These are phyloP conservation scores for Lethrus apterus DNA, from an alignment of 1,140 invertebrate species.

Conservation along the genomic window DNA sequence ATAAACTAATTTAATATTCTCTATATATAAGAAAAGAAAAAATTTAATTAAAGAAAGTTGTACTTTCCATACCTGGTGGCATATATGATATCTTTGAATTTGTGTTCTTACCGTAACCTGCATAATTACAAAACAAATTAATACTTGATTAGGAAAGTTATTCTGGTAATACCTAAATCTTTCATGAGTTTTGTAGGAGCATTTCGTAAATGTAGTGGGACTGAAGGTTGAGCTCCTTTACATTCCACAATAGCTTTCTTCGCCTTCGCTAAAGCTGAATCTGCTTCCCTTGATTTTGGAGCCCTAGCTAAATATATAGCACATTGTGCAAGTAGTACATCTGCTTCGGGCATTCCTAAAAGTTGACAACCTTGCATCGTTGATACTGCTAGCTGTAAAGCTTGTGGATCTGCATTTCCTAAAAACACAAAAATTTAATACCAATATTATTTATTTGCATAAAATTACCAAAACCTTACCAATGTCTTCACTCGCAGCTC, in stretches of 20 bases:
- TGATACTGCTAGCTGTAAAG: constrained; percentile 56
- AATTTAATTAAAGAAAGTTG: constrained; percentile 51
- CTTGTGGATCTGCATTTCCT: constrained; percentile 51
- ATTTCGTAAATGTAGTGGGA: constrained; percentile 71
- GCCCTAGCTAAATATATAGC: constrained; percentile 68
- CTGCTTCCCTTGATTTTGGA: constrained; percentile 65
- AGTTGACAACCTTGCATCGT: constrained; percentile 73
- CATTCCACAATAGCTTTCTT: constrained; percentile 51
- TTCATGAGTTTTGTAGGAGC: constrained; percentile 73
- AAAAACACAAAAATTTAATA: background rate
- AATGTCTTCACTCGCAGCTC: constrained; percentile 69
- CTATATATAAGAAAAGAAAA: background rate
- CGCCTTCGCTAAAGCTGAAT: constrained; percentile 56
- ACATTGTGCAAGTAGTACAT: constrained; percentile 69
- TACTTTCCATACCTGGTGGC: constrained; percentile 58
- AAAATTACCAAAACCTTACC: constrained; percentile 23
- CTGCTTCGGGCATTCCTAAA: constrained; percentile 75
- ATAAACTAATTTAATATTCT: background rate
- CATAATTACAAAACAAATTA: constrained; percentile 15
- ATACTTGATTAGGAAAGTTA: constrained; percentile 10
- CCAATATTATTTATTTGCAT: too few relatives aligned
- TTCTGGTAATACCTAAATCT: constrained; percentile 51
- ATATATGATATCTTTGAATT: constrained; percentile 55
- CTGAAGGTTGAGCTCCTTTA: constrained; percentile 61
- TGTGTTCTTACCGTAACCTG: constrained; percentile 57